Evolutionary conservation across 37 sponge, comb jelly and placozoan species (phyloP), one percentile per base, ranked within the genome.

Genomic region (Chondrilla cf. caribensis): DNA sequence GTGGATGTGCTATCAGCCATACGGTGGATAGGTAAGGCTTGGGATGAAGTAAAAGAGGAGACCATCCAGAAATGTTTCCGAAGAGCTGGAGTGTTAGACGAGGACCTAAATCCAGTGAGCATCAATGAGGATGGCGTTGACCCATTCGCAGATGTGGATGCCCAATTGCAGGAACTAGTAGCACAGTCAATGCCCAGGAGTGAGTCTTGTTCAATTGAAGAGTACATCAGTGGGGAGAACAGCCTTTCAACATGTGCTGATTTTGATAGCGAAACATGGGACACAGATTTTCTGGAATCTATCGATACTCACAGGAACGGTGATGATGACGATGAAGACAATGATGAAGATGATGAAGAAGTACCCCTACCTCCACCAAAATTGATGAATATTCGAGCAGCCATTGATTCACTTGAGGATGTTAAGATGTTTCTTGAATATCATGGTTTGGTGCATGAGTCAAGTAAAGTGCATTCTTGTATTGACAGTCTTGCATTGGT

Each of bases 61-160:
- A 85, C 89, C 0, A 93, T 89, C 31, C 26, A 57, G 28, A 89
- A 89, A 71, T 92, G 89, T 72, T 93, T 87, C 76, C 33, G 83
- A 58, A 92, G 88, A 44, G 81, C 78, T 83, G 86, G 87, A 31
- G 60, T 90, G 38, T 31, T 90, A 18, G 70, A 84, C 41, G 41
- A 37, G 40, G 81, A 88, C 26, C 42, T 77, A 19, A 73, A 40
- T 73, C 76, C 76, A 6, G 2, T 73, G 21, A 38, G 25, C 44
- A 1, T 11, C 40, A 43, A 19, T 73, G 76, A 73, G 5, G 76
- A 73, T 39, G 76, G 38, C 32, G 18, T 40, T 11, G 41, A 40
- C 24, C 43, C 76, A 73, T 36, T 25, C 21, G 44, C 76, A 25
- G 76, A 42, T 39, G 76, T 39, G 24, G 70, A 68, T 68, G 33